Conservation (phyloP, 2,113 vertebrate species). For the Butorides virescens region DNA sequence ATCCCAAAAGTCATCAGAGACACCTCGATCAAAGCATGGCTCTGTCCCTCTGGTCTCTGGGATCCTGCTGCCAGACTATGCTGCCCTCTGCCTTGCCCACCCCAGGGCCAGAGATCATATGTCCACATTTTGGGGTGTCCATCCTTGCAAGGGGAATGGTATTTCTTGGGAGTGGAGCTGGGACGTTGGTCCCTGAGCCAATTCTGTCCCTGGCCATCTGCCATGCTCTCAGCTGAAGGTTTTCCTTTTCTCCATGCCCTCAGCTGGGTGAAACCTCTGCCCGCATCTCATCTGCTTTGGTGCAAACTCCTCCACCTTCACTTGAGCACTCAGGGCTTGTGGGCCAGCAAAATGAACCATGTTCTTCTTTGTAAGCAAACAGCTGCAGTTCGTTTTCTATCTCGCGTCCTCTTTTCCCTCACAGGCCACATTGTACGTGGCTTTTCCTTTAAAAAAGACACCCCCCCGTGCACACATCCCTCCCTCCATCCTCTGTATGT, state of each 20-base stretch:
- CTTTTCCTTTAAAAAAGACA: neutral
- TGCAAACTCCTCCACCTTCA: neutral
- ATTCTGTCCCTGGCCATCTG: neutral
- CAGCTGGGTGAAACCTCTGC: neutral
- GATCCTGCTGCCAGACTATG: neutral
- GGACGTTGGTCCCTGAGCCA: neutral
- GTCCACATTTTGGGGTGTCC: neutral
- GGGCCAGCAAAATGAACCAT: neutral
- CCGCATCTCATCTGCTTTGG: neutral
- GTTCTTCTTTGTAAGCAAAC: neutral
- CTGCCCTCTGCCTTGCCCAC: neutral
- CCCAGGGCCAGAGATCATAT: neutral
- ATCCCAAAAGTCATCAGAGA: neutral
- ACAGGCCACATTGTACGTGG: neutral
- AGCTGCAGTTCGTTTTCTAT: neutral
- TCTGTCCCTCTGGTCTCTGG: neutral
- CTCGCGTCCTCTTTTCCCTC: neutral
- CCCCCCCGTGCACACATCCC: neutral
- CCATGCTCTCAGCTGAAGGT: neutral
- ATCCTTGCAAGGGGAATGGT: accelerated
- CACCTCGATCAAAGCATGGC: neutral
- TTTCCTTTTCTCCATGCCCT: neutral
- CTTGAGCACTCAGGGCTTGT: neutral
- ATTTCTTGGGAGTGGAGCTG: neutral
- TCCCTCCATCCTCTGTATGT: neutral